Evolutionary conservation across 2,113 vertebrate genomes (phyloP).

Genomic region (Aldabrachelys gigantea): DNA sequence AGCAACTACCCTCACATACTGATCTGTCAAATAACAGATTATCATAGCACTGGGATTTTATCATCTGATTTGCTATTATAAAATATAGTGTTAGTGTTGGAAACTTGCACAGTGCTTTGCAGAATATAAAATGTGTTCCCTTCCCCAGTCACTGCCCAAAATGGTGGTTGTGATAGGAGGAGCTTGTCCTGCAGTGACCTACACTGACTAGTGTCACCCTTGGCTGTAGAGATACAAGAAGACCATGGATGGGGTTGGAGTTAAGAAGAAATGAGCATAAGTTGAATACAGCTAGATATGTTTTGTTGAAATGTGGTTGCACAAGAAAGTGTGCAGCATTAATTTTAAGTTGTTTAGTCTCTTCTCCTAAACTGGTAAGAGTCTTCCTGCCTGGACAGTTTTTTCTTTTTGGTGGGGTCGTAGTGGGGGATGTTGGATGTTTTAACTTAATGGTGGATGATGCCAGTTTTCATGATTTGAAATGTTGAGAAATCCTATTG

Average conservation of each 20-base stretch:
- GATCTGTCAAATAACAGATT: not conserved
- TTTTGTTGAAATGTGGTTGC: not conserved
- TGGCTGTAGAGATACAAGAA: not conserved
- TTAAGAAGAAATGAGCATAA: not conserved
- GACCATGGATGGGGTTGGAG: not conserved
- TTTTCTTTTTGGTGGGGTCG: not conserved
- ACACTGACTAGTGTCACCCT: conserved; percentile 16
- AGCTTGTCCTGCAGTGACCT: conserved; percentile 1
- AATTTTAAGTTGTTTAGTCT: not conserved
- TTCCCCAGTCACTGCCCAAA: conserved; percentile 62
- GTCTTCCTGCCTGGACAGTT: not conserved
- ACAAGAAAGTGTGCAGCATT: not conserved
- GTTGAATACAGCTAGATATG: not conserved
- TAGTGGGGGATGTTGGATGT: not conserved
- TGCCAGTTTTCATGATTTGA: not conserved
- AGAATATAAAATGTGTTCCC: not conserved
- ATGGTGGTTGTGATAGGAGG: conserved; percentile 73
- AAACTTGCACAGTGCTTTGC: not conserved
- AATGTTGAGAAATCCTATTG: not conserved
- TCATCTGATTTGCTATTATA: not conserved
- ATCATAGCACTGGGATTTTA: not conserved
- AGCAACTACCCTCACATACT: not conserved
- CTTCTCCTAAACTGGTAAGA: not conserved
- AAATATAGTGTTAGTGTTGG: not conserved
- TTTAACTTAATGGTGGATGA: conserved; percentile 5